Conservation (phyloP, 2,113 vertebrate genomes). For the Herpailurus yagouaroundi region DNA sequence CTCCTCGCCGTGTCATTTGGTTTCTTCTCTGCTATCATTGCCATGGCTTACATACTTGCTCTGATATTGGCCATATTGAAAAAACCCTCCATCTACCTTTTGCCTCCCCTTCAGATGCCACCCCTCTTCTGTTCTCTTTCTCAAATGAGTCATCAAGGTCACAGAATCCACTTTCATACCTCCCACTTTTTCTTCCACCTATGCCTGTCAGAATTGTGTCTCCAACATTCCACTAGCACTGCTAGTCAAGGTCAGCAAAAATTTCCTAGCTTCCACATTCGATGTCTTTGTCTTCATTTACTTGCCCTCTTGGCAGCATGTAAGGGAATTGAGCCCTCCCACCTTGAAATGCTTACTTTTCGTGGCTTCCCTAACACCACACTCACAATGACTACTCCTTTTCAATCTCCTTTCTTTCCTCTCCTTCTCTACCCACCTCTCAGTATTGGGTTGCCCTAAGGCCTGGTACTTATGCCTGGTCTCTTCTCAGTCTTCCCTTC, state of each 20-base stretch:
- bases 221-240: not conserved
- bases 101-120: not conserved
- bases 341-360: not conserved
- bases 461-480: too few species aligned
- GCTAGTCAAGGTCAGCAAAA: not conserved
- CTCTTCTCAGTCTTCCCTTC: not conserved
- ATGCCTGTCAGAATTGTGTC: not conserved
- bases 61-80: fast-evolving
- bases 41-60: fast-evolving
- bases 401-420: too few species aligned
- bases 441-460: not conserved
- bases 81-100: fast-evolving
- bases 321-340: not conserved
- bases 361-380: not conserved
- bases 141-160: not conserved
- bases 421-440: not conserved
- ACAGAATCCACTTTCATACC: not conserved
- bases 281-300: not conserved
- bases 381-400: not conserved
- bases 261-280: not conserved
- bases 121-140: not conserved
- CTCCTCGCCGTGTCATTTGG: fast-evolving
- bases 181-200: not conserved
- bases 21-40: fast-evolving
- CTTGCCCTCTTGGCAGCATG: not conserved